These are phyloP conservation scores for Echinometra lucunter DNA, from an alignment of 53 echinoderm and acorn worm species.

Conservation along the genomic window DNA sequence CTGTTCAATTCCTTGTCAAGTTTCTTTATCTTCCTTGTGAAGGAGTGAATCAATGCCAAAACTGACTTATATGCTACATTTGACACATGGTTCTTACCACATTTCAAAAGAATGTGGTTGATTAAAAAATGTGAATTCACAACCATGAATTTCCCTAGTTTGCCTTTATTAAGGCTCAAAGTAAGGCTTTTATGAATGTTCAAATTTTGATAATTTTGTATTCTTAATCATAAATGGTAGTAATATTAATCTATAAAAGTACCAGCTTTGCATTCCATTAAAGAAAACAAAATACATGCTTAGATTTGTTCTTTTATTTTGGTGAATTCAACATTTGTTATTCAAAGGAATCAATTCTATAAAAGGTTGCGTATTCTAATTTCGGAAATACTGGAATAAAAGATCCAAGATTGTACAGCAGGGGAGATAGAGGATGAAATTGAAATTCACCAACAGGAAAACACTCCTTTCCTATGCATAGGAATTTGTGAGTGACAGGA, in stretches of 20 bases:
- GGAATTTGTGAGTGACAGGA: constrained; percentile 21
- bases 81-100: neutral
- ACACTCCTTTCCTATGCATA: constrained; percentile 11
- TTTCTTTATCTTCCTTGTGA: neutral
- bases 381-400: neutral
- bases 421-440: neutral
- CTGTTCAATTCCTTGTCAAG: neutral
- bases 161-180: neutral
- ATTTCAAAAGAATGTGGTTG: constrained; percentile 25
- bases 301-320: neutral
- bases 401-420: neutral
- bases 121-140: neutral
- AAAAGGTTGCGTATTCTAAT: neutral
- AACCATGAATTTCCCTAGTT: neutral
- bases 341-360: neutral
- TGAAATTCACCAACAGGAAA: constrained; percentile 27
- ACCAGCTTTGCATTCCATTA: neutral
- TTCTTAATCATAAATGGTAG: neutral
- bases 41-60: neutral
- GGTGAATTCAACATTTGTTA: neutral
- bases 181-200: neutral
- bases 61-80: neutral
- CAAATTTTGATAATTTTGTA: neutral
- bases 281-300: neutral
- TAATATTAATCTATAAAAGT: neutral